Percentiles rank a stretch among this genome's conserved stretches.
Conservation (phyloP, 2,113 vertebrate genomes). For the Pterocles orientalis region DNA sequence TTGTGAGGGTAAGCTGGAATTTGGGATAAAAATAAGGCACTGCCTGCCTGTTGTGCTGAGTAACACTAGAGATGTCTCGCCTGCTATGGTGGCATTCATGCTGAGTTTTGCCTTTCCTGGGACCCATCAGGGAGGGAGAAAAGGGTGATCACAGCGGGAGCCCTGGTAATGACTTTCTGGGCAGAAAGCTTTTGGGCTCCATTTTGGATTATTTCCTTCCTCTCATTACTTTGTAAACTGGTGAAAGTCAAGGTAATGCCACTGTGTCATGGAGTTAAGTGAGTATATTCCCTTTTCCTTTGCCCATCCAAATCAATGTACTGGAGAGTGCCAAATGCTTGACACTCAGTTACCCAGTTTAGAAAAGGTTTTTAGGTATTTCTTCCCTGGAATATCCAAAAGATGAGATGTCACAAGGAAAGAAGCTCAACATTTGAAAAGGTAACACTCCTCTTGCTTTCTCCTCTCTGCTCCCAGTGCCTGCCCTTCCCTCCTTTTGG, state of each 20-base stretch:
- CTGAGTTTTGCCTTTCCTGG: background rate
- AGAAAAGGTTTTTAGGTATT: background rate
- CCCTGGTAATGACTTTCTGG: background rate
- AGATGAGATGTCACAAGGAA: background rate
- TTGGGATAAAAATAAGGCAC: background rate
- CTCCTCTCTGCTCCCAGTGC: background rate
- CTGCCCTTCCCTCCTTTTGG: background rate
- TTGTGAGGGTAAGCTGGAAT: background rate
- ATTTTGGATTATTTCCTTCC: background rate
- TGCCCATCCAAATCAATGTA: background rate
- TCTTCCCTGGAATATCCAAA: background rate
- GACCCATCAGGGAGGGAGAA: background rate
- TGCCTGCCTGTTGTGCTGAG: background rate
- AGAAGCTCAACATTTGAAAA: background rate
- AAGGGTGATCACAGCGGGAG: background rate
- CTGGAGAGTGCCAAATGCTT: background rate
- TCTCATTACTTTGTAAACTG: background rate
- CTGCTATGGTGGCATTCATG: background rate
- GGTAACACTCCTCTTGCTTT: background rate
- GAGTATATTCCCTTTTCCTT: background rate
- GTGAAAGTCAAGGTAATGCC: background rate
- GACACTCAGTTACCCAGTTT: background rate
- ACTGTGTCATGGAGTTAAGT: background rate
- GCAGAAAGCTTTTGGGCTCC: background rate
- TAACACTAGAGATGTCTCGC: background rate